Base-by-base conservation (phyloP, 2,888 invertebrate genomes). In the Agelastica alni region DNA sequence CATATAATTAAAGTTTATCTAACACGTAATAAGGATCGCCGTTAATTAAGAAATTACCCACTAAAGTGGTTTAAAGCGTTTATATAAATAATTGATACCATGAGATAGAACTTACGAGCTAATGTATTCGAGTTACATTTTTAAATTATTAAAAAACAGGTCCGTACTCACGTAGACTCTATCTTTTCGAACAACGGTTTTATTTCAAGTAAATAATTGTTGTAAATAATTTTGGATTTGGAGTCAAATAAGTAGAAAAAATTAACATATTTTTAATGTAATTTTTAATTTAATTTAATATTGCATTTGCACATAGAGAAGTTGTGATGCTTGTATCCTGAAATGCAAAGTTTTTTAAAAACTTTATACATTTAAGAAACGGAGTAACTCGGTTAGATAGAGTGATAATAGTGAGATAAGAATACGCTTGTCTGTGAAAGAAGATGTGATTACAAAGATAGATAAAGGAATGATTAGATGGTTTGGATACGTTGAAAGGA, bases 41-140 rank as follows among this genome's bases (percentile, higher is more conserved):
- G 31, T 45, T 49, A 49, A 49, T 49, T 49, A 49, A 49, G 49
- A 49, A 41, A 41, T 49, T 41, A 31, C 41, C 32, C 32, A 12
- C 32, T 32, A 32, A 49, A 49, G 49, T 49, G 49, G 41, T 32
- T 49, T 13, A 32, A 14, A 34, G 20, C 9, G 16, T 42, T 41
- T 31, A 30, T 41, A 32, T 7, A 32, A 41, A 49, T 49, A 49
- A 49, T 41, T 32, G 31, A 49, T 49, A 32, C 22, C 12, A 7
- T 9, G 49, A 49, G 32, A 32, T 31, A 49, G 31, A 34, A 10
- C 20, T 10, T 17, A 18, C 9, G 20, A 16, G 37, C 39, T 22
- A 49, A 32, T 41, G 31, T 49, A 49, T 49, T 48, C 41, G 6
- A 20, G 14, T 18, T 18, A 20, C 37, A 20, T 37, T 37, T 37